phyloP scores from a whole-genome alignment of 1,140 invertebrate species.

The Microplitis demolitor region DNA sequence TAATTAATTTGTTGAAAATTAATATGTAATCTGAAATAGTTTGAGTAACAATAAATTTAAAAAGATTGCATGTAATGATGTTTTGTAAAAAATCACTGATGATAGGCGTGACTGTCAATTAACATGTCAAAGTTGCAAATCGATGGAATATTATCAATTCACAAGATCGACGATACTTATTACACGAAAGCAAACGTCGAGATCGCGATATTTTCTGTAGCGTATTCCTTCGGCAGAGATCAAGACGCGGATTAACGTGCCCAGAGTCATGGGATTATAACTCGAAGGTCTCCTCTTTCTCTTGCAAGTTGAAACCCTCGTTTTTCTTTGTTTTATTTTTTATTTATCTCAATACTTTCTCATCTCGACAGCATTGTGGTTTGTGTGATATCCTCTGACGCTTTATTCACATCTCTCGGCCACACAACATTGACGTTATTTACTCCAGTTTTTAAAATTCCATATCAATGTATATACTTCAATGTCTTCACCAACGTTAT shows the following conservation, averaged over 20 bases:
- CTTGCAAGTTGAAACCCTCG: background rate
- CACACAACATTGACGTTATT: background rate
- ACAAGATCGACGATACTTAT: background rate
- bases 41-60: too few species aligned
- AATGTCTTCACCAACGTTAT: too few species aligned
- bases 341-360: background rate
- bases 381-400: background rate
- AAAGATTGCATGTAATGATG: background rate
- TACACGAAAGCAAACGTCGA: background rate
- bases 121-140: background rate
- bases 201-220: background rate
- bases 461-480: too few species aligned
- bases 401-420: background rate
- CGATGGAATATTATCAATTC: slow-evolving; percentile 11
- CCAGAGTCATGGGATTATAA: slow-evolving; percentile 18
- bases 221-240: slow-evolving; percentile 5
- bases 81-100: background rate
- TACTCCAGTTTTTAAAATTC: too few species aligned
- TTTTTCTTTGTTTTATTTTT: background rate
- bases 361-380: background rate
- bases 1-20: too few species aligned
- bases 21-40: too few species aligned
- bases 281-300: slow-evolving; percentile 20
- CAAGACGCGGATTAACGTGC: slow-evolving; percentile 22
- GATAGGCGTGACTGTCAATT: background rate